Conservation (phyloP, 2,797 vertebrate genomes). For the Buceros bicornis region DNA sequence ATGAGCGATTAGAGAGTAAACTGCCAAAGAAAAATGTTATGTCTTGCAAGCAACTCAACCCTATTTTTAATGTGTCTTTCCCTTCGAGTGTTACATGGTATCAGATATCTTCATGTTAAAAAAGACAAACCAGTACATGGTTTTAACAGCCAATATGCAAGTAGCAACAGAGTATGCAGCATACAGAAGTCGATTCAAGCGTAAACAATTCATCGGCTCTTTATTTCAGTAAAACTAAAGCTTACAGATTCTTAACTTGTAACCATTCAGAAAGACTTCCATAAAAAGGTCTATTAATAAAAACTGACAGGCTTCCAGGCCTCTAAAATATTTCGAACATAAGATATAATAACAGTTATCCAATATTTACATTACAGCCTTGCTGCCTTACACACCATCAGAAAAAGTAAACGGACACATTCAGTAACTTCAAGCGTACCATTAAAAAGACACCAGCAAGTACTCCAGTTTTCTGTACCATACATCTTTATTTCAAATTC, state of each 20-base stretch:
- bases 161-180: not conserved
- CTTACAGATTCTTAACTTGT: slow-evolving; percentile 47
- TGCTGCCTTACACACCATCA: slow-evolving; percentile 46
- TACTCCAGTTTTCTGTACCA: slow-evolving; percentile 50
- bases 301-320: slow-evolving; percentile 52
- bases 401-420: slow-evolving; percentile 46
- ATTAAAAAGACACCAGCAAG: slow-evolving; percentile 41
- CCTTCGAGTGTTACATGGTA: not conserved
- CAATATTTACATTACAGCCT: slow-evolving; percentile 49
- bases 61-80: not conserved
- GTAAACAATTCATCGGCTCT: slow-evolving; percentile 7
- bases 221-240: slow-evolving; percentile 76
- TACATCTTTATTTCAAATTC: slow-evolving; percentile 63
- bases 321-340: slow-evolving; percentile 35
- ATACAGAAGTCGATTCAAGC: not conserved
- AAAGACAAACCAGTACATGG: not conserved
- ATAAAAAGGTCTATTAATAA: slow-evolving; percentile 48
- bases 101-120: not conserved
- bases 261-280: slow-evolving; percentile 29
- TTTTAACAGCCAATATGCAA: not conserved
- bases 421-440: slow-evolving; percentile 45
- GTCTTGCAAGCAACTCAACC: not conserved
- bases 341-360: slow-evolving; percentile 56
- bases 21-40: not conserved
- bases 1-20: not conserved